Evolutionary conservation across 2,113 vertebrate genomes (phyloP), one percentile per base, ranked within the genome.

Genomic region (Neoarius graeffei): DNA sequence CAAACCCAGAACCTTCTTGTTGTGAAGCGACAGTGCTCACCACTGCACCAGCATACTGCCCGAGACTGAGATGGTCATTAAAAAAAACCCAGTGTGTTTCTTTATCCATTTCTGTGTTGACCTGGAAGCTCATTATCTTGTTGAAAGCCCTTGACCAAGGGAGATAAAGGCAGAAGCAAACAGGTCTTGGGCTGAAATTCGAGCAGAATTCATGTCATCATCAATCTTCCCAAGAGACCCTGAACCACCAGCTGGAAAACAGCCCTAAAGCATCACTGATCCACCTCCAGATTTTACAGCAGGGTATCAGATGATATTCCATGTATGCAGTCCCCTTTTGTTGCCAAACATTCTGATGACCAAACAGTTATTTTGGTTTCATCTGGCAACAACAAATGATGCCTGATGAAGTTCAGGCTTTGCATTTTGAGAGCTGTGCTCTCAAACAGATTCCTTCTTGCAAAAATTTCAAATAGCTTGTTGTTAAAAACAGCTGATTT

Each of bases 281-380:
- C 73, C 73, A 74, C 42, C 8, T 23, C 9, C 42, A 74, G 11
- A 13, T 74, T 50, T 4, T 20, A 52, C 3, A 35, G n/a, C 30
- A 3, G n/a, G 15, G 14, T 30, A 57, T 80, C 52, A 11, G n/a
- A 25, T 79, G 76, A 56, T 27, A 19, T 59, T 57, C 3, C n/a
- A 10, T 59, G 7, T 17, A 56, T 56, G 50, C 2, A 3, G 23
- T 1, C 27, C 27, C 15, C 7, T 57, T 81, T 81, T 59, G 27
- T 20, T 59, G 56, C 79, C 79, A 81, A 35, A 30, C 7, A 81
- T 59, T 52, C 76, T 27, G 76, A 56, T 80, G 76, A 80, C 25
- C 50, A 56, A 56, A 30, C 56, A 80, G 76, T 27, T 80, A 80
- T 80, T 80, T 77, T 77, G 48, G 48, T 52, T 77, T n/a, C 7